Conservation (phyloP, 2,797 vertebrate genomes). For the Philypnodon macrostomus region DNA sequence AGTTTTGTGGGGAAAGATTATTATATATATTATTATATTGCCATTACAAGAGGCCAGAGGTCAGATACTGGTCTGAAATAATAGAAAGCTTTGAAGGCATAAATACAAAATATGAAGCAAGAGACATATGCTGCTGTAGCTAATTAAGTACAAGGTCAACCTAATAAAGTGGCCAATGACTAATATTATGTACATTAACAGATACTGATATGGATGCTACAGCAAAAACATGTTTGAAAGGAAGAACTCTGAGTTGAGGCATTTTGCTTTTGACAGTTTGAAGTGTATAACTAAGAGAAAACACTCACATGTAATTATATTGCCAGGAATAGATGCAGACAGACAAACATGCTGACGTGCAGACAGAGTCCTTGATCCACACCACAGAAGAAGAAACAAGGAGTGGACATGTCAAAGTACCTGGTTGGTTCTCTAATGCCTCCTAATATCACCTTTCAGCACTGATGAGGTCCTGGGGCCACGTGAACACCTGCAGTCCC, state of each 20-base stretch:
- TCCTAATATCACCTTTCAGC: constrained; percentile 70
- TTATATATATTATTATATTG: too few species aligned
- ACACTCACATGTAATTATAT: background rate
- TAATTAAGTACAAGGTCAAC: too few species aligned
- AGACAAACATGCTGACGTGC: constrained; percentile 23
- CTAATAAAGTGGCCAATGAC: too few species aligned
- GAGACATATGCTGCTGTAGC: too few species aligned
- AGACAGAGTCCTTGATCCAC: constrained; percentile 17
- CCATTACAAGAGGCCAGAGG: too few species aligned
- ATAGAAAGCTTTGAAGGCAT: too few species aligned
- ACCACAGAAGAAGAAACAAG: constrained; percentile 31
- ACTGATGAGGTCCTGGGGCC: constrained; percentile 49
- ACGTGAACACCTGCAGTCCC: constrained; percentile 70
- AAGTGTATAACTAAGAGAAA: constrained; percentile 5
- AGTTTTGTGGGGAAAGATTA: too few species aligned
- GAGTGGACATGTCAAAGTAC: constrained; percentile 53
- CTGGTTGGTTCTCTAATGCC: constrained; percentile 58
- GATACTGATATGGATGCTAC: constrained; percentile 1
- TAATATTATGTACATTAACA: background rate
- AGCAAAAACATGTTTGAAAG: constrained; percentile 5
- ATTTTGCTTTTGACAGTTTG: background rate
- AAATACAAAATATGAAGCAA: too few species aligned
- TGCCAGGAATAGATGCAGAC: constrained; percentile 16
- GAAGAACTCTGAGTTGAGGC: background rate
- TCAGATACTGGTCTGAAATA: too few species aligned